Conservation (phyloP, 2,888 invertebrate genomes). For the Tubulanus polymorphus region DNA sequence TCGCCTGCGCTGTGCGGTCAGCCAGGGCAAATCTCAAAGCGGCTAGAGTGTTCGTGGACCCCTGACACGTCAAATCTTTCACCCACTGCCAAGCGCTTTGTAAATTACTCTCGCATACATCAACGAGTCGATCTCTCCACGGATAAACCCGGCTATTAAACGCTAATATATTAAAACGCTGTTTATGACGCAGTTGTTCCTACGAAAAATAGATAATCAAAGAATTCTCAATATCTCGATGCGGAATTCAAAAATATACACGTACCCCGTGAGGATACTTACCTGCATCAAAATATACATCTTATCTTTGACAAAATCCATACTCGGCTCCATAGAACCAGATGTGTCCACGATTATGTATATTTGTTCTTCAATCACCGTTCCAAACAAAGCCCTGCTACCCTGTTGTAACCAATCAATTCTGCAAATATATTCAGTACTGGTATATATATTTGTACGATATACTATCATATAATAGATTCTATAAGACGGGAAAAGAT, state of each 20-base stretch:
- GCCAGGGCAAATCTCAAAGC: slow-evolving; percentile 48
- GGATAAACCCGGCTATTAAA: slow-evolving; percentile 43
- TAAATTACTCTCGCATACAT: slow-evolving; percentile 46
- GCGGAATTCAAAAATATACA: background rate
- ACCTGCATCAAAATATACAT: slow-evolving; percentile 51
- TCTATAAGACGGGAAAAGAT: too few species aligned
- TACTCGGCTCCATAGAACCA: slow-evolving; percentile 49
- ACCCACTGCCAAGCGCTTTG: slow-evolving; percentile 46
- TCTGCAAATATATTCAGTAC: slow-evolving; percentile 30
- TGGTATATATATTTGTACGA: too few species aligned
- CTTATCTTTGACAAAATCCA: slow-evolving; percentile 52
- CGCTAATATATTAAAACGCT: slow-evolving; percentile 49
- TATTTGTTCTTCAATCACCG: slow-evolving; percentile 51
- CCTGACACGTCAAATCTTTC: slow-evolving; percentile 44
- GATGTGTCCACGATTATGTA: slow-evolving; percentile 53
- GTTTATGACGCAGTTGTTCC: slow-evolving; percentile 53
- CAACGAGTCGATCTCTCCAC: slow-evolving; percentile 50
- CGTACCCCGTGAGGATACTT: background rate
- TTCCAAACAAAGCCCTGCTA: slow-evolving; percentile 52
- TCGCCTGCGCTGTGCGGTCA: slow-evolving; percentile 49
- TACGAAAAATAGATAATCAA: slow-evolving; percentile 18
- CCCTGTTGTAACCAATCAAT: slow-evolving; percentile 53
- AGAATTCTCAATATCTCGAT: background rate
- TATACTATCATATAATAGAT: too few species aligned
- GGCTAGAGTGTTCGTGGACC: slow-evolving; percentile 51